Evolutionary conservation across 2,888 invertebrate genomes (phyloP).

Genomic region (Bombylius major): DNA sequence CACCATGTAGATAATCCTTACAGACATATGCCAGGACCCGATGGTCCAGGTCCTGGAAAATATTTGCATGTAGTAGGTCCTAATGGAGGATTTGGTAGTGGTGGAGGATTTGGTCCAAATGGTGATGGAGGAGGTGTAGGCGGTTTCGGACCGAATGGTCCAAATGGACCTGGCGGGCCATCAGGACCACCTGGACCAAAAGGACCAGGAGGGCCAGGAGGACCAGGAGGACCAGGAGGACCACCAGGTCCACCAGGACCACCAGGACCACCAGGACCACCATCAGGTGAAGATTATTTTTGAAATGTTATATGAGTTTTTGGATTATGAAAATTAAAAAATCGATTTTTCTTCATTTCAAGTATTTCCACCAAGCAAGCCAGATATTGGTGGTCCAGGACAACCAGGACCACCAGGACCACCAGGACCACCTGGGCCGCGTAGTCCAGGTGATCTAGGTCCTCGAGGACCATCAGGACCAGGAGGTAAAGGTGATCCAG

Average conservation of each 20-base stretch:
- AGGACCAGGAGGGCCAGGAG: slow-evolving; percentile 28
- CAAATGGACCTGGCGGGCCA: slow-evolving; percentile 30
- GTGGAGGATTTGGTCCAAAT: slow-evolving; percentile 11
- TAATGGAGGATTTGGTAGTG: slow-evolving; percentile 7
- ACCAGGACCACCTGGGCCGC: slow-evolving; percentile 28
- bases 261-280: slow-evolving; percentile 16
- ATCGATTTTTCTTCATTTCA: background rate
- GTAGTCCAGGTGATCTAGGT: slow-evolving; percentile 10
- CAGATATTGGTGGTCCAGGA: slow-evolving; percentile 17
- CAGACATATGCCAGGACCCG: slow-evolving; percentile 32
- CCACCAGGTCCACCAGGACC: slow-evolving; percentile 14
- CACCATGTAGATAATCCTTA: background rate
- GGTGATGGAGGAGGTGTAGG: slow-evolving; percentile 29
- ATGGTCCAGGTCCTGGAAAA: slow-evolving; percentile 24
- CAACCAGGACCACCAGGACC: slow-evolving; percentile 19
- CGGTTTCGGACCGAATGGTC: slow-evolving; percentile 24
- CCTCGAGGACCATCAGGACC: slow-evolving; percentile 23
- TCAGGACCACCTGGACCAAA: slow-evolving; percentile 32
- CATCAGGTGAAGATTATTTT: background rate
- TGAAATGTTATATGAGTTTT: background rate
- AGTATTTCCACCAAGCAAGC: background rate
- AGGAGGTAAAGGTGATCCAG: slow-evolving; percentile 28
- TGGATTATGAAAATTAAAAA: background rate
- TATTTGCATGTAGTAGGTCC: background rate
- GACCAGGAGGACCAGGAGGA: slow-evolving; percentile 21